Percentiles rank a stretch among this genome's conserved stretches.
phyloP scores from a whole-genome alignment of 1,140 invertebrate genomes.

The Leptopilina boulardi region DNA sequence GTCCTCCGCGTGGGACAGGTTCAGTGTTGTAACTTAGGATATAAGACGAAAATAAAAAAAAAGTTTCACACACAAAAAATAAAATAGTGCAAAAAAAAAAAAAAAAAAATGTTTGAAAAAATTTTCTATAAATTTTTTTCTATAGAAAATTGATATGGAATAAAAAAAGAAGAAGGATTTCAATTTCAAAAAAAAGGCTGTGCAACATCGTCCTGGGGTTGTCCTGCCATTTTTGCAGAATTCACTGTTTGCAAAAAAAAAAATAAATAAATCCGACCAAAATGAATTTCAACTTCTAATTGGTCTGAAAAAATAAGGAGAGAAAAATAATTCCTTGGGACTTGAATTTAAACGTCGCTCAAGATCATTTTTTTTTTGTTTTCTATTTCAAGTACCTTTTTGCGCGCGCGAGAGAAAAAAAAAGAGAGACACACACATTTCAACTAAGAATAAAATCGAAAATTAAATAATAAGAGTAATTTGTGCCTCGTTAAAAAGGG shows the following conservation, averaged over 20 bases:
- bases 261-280: conserved; percentile 32
- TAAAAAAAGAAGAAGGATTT: not conserved
- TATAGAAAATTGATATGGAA: not conserved
- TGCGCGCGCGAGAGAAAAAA: not conserved
- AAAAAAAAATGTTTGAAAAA: too few species aligned
- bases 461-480: conserved; percentile 27
- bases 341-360: too few species aligned
- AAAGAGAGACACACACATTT: too few species aligned
- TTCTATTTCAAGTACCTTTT: not conserved
- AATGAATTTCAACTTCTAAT: too few species aligned
- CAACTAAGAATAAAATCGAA: not conserved
- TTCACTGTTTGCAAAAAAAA: conserved; percentile 24
- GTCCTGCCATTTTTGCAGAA: conserved; percentile 43
- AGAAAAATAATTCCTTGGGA: not conserved
- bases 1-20: conserved; percentile 70
- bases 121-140: not conserved
- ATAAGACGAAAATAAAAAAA: conserved; percentile 61
- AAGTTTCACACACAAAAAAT: conserved; percentile 46
- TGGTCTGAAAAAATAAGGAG: too few species aligned
- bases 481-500: conserved; percentile 11
- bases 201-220: conserved; percentile 51
- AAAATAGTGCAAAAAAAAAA: conserved; percentile 9
- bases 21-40: conserved; percentile 74
- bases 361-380: not conserved
- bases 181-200: conserved; percentile 36